Conservation (phyloP, 2,113 vertebrate genomes). For the Thymallus thymallus region DNA sequence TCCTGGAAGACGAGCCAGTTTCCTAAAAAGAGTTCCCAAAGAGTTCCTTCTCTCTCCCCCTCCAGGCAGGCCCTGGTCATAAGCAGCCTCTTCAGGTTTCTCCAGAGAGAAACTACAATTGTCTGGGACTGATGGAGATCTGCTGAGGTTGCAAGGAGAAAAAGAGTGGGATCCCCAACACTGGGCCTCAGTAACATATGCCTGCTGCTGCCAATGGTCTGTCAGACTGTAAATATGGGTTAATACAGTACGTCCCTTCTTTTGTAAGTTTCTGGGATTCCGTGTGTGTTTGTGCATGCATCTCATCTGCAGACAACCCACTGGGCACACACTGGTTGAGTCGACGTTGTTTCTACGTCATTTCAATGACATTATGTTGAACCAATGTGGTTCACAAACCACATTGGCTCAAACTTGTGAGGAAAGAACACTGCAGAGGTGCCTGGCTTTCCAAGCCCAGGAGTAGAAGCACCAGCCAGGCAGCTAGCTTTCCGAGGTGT, state of each 20-base stretch:
- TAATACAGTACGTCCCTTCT: too few relatives aligned
- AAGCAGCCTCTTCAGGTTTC: slow-evolving; percentile 36
- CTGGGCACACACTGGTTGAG: too few relatives aligned
- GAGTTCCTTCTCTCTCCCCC: slow-evolving; percentile 22
- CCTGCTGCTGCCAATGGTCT: not conserved
- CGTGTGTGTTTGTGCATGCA: not conserved
- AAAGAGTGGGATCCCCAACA: not conserved
- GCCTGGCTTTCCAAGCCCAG: not conserved
- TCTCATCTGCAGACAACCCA: not conserved
- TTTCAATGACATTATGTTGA: too few relatives aligned
- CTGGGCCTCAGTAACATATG: not conserved
- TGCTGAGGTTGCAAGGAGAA: not conserved
- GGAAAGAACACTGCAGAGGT: not conserved
- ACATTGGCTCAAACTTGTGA: not conserved
- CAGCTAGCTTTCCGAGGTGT: not conserved
- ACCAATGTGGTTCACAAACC: too few relatives aligned
- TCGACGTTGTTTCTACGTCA: too few relatives aligned
- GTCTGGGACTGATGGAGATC: not conserved
- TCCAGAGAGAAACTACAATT: not conserved
- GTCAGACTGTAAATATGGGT: too few relatives aligned
- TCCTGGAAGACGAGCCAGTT: not conserved
- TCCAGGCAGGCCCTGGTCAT: slow-evolving; percentile 13
- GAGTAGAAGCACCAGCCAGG: not conserved
- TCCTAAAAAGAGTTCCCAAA: slow-evolving; percentile 10
- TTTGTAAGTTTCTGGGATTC: too few relatives aligned